These are phyloP conservation scores for Hucho hucho DNA, from an alignment of 2,113 vertebrate species.

Conservation along the genomic window DNA sequence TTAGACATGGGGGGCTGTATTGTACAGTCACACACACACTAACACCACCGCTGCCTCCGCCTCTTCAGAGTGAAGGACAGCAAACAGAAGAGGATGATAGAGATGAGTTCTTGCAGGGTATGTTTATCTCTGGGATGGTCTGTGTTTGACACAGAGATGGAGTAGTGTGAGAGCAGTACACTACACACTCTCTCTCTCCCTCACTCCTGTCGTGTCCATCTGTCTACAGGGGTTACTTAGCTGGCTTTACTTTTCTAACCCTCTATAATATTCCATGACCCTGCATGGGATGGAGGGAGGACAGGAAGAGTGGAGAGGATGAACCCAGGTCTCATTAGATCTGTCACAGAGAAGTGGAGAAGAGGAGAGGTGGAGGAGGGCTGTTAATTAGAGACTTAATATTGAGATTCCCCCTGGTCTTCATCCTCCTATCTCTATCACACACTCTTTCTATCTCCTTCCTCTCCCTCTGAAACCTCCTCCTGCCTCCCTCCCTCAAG, in stretches of 20 bases:
- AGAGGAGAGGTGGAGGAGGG: not conserved
- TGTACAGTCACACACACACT: not conserved
- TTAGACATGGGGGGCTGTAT: conserved; percentile 23
- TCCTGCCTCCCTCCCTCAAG: not conserved
- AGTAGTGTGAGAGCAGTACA: not conserved
- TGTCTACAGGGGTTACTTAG: too few species aligned
- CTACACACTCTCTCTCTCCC: not conserved
- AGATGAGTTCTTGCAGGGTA: too few species aligned
- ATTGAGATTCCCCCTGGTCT: not conserved
- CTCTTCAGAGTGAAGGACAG: too few species aligned
- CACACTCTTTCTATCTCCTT: not conserved
- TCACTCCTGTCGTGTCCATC: not conserved
- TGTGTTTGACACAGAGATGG: too few species aligned
- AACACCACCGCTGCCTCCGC: not conserved
- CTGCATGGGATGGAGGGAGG: not conserved
- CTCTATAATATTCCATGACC: not conserved
- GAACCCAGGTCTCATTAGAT: conserved; percentile 35
- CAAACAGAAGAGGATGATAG: too few species aligned
- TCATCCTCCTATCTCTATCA: too few species aligned
- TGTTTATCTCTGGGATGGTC: too few species aligned
- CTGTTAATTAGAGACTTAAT: conserved; percentile 41
- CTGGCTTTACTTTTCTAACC: too few species aligned
- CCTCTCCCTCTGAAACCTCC: not conserved
- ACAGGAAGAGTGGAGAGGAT: not conserved
- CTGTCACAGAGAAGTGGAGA: conserved; percentile 25